Conservation (phyloP, 2,888 invertebrate genomes). For the Automeris io region DNA sequence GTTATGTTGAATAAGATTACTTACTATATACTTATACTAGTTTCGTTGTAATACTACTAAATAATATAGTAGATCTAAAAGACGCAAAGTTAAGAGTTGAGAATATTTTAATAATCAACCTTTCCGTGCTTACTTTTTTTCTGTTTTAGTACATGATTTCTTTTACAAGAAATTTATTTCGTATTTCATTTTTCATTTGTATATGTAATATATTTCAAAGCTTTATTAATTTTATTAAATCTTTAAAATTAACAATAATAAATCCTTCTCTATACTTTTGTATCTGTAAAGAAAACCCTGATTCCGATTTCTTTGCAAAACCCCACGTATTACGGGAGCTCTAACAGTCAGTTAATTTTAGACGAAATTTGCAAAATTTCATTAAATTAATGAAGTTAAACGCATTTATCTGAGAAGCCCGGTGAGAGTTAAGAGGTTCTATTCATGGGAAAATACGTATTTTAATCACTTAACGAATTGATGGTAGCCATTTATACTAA, state of each 20-base stretch:
- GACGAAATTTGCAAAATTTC: conserved; percentile 57
- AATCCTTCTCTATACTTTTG: conserved; percentile 24
- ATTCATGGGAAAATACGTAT: conserved; percentile 31
- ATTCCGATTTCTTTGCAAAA: conserved; percentile 51
- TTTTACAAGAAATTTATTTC: neutral
- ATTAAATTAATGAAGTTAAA: conserved; percentile 61
- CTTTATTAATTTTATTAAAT: neutral
- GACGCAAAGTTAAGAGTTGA: too few relatives aligned
- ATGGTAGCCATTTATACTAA: conserved; percentile 13
- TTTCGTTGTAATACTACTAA: too few relatives aligned
- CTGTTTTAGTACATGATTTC: too few relatives aligned
- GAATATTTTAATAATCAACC: too few relatives aligned
- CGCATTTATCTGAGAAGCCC: conserved; percentile 42
- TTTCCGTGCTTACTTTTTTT: too few relatives aligned
- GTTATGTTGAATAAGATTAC: too few relatives aligned
- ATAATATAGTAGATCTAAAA: too few relatives aligned
- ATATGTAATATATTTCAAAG: conserved; percentile 4
- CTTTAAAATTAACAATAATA: neutral
- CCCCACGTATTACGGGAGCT: conserved; percentile 47
- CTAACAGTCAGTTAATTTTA: conserved; percentile 57
- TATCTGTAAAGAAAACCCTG: conserved; percentile 15
- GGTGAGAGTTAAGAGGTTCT: conserved; percentile 21
- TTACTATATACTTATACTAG: too few relatives aligned
- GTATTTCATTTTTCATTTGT: too few relatives aligned
- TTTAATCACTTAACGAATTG: conserved; percentile 25